A percentile compares a stretch with the other conserved stretches of the same genome.
phyloP scores from a whole-genome alignment of 2,888 invertebrate species.

The Lithophane leautieri region DNA sequence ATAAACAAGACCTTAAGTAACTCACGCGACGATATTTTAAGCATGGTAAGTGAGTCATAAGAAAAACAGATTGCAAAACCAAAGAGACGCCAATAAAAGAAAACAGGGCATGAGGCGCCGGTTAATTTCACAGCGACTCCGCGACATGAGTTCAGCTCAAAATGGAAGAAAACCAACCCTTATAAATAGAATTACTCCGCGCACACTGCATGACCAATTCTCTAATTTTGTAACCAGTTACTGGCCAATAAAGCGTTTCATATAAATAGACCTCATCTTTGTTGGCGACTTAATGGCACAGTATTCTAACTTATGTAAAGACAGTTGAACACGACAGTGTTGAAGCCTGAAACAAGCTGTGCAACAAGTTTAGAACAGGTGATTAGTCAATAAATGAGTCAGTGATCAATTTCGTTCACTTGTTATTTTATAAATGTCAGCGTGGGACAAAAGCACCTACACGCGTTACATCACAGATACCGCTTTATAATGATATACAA shows the following conservation, averaged over 20 bases:
- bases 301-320: constrained; percentile 53
- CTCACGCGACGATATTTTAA: constrained; percentile 75
- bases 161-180: constrained; percentile 83
- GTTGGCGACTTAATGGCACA: constrained; percentile 57
- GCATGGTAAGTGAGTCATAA: constrained; percentile 84
- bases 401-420: constrained; percentile 50
- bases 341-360: constrained; percentile 48
- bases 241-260: constrained; percentile 64
- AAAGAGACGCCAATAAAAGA: constrained; percentile 83
- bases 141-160: constrained; percentile 77
- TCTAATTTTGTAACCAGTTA: constrained; percentile 82
- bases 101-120: constrained; percentile 83
- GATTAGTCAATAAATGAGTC: constrained; percentile 57
- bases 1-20: constrained; percentile 67
- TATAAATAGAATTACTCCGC: constrained; percentile 83
- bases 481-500: constrained; percentile 64
- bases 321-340: constrained; percentile 42
- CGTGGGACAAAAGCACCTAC: constrained; percentile 65
- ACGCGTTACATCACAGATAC: constrained; percentile 63
- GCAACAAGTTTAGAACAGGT: constrained; percentile 48
- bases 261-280: constrained; percentile 68
- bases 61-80: constrained; percentile 80
- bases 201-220: constrained; percentile 84
- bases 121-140: constrained; percentile 83
- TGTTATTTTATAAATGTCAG: constrained; percentile 53